Evolutionary conservation across 2,113 vertebrate species (phyloP).

Genomic region (Cathartes aura): DNA sequence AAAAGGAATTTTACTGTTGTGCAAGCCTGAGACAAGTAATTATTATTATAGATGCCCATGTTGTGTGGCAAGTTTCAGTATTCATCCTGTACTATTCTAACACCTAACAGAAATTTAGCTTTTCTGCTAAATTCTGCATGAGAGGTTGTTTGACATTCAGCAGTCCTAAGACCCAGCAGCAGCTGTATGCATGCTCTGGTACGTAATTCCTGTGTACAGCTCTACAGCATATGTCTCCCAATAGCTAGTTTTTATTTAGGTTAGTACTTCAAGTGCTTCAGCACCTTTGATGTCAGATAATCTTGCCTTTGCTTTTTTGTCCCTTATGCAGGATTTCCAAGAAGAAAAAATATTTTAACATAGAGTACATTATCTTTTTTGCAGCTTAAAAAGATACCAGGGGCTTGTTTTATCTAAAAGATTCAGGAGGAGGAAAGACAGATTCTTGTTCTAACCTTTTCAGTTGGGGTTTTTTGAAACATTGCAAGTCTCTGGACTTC

Average conservation of each 20-base stretch:
- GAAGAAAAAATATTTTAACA: background rate
- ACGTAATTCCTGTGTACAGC: background rate
- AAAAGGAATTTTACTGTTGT: background rate
- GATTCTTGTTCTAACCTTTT: background rate
- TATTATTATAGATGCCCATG: background rate
- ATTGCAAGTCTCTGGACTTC: background rate
- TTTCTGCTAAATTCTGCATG: background rate
- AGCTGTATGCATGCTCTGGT: background rate
- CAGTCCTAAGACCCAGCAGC: background rate
- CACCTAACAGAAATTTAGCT: too few species aligned
- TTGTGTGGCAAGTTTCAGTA: background rate
- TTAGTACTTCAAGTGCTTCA: background rate
- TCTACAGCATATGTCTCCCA: background rate
- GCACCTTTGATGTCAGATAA: background rate
- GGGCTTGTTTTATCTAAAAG: background rate
- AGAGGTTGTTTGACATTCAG: background rate
- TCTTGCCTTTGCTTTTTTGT: background rate
- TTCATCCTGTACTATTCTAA: background rate
- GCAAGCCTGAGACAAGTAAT: background rate
- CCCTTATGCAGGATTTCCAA: background rate
- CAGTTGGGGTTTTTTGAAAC: background rate
- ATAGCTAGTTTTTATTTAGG: background rate
- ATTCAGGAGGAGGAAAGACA: background rate
- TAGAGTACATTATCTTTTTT: background rate
- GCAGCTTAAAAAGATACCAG: background rate